Conservation (phyloP, 2,797 vertebrate species). For the Trematomus bernacchii region DNA sequence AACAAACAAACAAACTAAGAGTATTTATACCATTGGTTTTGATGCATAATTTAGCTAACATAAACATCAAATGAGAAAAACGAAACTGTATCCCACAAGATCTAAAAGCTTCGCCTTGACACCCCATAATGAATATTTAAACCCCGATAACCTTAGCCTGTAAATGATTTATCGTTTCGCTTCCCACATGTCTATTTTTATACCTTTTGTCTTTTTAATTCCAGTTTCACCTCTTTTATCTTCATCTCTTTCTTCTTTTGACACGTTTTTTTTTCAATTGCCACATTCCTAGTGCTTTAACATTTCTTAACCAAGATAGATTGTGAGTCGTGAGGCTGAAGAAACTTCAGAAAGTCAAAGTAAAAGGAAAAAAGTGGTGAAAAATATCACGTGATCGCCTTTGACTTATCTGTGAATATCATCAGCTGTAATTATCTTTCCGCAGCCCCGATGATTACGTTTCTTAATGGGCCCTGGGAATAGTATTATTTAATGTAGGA, state of each 20-base stretch:
- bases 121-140: constrained; percentile 79
- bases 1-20: constrained; percentile 31
- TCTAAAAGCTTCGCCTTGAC: constrained; percentile 72
- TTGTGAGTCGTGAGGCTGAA: constrained; percentile 17
- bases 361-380: too few species aligned
- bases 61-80: constrained; percentile 70
- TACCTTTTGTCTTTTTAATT: constrained; percentile 64
- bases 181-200: constrained; percentile 72
- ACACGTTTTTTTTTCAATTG: constrained; percentile 21
- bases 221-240: constrained; percentile 54
- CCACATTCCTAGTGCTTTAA: constrained; percentile 24
- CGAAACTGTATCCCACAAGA: constrained; percentile 59
- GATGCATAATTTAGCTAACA: constrained; percentile 75
- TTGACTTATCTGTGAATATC: constrained; percentile 75
- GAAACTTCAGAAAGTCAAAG: constrained; percentile 33
- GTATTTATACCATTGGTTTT: constrained; percentile 64
- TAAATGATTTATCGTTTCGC: constrained; percentile 74
- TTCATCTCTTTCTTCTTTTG: constrained; percentile 47
- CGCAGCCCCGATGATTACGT: constrained; percentile 65
- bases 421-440: constrained; percentile 76
- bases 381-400: constrained; percentile 40
- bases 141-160: constrained; percentile 66
- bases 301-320: constrained; percentile 45
- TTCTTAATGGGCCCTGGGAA: constrained; percentile 74
- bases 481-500: constrained; percentile 75